Evolutionary conservation across 2,113 vertebrate genomes (phyloP).

Genomic region (Perccottus glenii): DNA sequence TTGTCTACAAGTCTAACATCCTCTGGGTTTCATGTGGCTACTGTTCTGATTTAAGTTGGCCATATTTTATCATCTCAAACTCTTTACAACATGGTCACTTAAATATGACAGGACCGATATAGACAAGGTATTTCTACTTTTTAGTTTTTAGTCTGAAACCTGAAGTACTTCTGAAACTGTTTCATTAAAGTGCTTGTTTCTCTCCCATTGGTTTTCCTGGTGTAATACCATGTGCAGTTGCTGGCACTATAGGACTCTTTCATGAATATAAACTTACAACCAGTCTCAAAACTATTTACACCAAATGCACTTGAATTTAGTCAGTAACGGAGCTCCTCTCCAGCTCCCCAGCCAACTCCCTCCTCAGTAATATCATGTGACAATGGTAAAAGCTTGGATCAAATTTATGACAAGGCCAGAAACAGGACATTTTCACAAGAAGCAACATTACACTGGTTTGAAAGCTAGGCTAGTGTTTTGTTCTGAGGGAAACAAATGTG

Average conservation of each 20-base stretch:
- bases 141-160: constrained; percentile 3
- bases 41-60: constrained; percentile 21
- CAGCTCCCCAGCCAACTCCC: too few relatives aligned
- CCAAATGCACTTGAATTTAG: constrained; percentile 12
- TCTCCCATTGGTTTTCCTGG: constrained; percentile 32
- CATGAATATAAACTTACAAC: too few relatives aligned
- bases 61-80: constrained; percentile 33
- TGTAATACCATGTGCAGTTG: not conserved
- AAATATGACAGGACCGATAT: constrained; percentile 14
- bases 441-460: too few relatives aligned
- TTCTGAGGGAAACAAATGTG: too few relatives aligned
- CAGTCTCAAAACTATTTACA: too few relatives aligned
- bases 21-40: constrained; percentile 33
- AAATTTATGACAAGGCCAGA: too few relatives aligned
- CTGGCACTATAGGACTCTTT: too few relatives aligned
- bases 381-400: too few relatives aligned
- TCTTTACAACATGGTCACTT: constrained; percentile 11
- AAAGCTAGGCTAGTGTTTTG: too few relatives aligned
- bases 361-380: too few relatives aligned
- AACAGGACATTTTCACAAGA: too few relatives aligned
- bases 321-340: too few relatives aligned
- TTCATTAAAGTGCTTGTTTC: constrained; percentile 19
- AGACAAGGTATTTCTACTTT: constrained; percentile 19
- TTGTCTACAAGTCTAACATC: constrained; percentile 40
- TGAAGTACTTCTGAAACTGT: constrained; percentile 17